phyloP scores from a whole-genome alignment of 2,888 invertebrate species.

The Plebejus anna region DNA sequence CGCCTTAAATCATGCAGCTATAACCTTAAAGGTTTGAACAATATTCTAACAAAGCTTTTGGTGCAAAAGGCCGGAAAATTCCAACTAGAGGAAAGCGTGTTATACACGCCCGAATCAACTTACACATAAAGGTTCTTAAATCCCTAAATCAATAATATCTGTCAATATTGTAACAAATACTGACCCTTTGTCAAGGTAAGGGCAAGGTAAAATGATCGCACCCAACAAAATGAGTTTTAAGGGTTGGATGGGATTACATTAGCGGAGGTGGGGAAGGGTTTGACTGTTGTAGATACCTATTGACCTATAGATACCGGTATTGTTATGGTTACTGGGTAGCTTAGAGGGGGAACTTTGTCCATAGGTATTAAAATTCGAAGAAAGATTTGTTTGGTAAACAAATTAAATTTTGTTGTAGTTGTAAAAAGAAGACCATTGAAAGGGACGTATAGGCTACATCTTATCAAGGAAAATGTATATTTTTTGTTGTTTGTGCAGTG shows the following conservation, averaged over 20 bases:
- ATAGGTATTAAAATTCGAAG: too few species aligned
- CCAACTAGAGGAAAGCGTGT: neutral
- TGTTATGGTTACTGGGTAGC: neutral
- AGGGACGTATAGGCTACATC: too few species aligned
- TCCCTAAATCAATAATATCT: neutral
- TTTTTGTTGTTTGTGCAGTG: too few species aligned
- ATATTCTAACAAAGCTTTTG: neutral
- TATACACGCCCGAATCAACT: neutral
- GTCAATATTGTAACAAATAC: constrained; percentile 2
- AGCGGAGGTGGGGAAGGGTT: constrained; percentile 2
- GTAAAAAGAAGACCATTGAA: too few species aligned
- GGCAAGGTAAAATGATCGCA: constrained; percentile 6
- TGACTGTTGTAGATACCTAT: neutral
- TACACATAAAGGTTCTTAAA: neutral
- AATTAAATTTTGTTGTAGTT: too few species aligned
- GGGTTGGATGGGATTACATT: constrained; percentile 11
- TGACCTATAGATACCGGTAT: neutral
- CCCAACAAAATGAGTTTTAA: constrained; percentile 15
- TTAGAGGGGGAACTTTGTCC: neutral
- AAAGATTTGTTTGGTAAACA: too few species aligned
- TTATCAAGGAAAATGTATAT: too few species aligned
- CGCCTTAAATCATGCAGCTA: neutral
- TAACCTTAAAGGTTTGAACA: neutral
- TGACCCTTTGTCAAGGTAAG: neutral
- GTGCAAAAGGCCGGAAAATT: neutral